Evolutionary conservation across 2,888 invertebrate genomes (phyloP), one percentile per base, ranked within the genome.

Genomic region (Tromatobia lineatoria): DNA sequence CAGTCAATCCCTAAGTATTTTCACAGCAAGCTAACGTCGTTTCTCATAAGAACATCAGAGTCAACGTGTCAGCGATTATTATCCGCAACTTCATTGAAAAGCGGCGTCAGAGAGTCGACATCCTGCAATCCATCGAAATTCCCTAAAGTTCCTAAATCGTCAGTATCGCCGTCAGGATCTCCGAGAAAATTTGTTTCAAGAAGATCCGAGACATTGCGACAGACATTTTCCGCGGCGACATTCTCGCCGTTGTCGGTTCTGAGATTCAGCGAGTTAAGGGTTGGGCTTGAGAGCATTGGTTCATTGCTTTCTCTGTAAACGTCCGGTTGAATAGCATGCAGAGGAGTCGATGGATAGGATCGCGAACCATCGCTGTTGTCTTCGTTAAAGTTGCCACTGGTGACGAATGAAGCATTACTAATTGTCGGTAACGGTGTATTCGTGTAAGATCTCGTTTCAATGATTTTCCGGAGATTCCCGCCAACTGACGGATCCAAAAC

Each of bases 331-430:
- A 91, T 75, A 3, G 90, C 91, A 69, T 93, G 92, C 88, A 96
- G 95, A 18, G 97, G 97, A 20, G 97, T 97, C 2, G 97, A 96
- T 29, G 97, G 97, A 93, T 97, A 97, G 0, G 97, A 97, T 91
- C 96, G 96, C 15, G 97, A 96, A 2, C 91, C 91, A 74, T 91
- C 92, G 74, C 90, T 91, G 57, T 82, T 87, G 25, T 93, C 92
- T 29, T 93, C 93, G 70, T 15, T 79, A 66, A 82, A 85, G 38
- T 18, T 73, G 10, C 71, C 38, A 20, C 67, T 4, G 85, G 86
- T 23, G 88, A 88, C 15, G 86, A 83, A 86, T 76, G 7, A 87
- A 76, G 64, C 45, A 11, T 61, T 29, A 3, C 47, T 71, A 0
- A 61, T 69, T n/a, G 90, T 80, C n/a, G 94, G 93, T 75, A 93